Percentiles rank a stretch among this genome's conserved stretches.
Conservation (phyloP, 2,113 vertebrate genomes). For the Antidorcas marsupialis region DNA sequence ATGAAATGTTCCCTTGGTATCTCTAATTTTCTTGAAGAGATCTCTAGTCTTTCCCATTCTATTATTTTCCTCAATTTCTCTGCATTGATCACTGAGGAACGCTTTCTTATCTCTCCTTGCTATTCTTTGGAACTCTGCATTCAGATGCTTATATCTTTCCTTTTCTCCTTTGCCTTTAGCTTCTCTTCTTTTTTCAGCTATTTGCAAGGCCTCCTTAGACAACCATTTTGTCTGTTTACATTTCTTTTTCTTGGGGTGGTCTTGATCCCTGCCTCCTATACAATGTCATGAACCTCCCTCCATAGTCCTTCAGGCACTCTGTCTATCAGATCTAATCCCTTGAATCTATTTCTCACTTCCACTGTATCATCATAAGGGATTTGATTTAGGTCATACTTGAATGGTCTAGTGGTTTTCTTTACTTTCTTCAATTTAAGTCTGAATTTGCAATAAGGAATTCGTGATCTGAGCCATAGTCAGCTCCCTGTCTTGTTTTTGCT, state of each 20-base stretch:
- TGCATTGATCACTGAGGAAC: neutral
- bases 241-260: neutral
- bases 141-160: neutral
- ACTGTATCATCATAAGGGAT: neutral
- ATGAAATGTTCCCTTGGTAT: neutral
- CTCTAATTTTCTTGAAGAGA: neutral
- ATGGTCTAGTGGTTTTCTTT: neutral
- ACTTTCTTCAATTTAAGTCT: neutral
- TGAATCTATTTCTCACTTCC: neutral
- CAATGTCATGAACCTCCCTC: neutral
- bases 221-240: neutral
- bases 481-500: neutral
- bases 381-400: neutral
- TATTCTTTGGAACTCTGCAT: neutral
- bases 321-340: neutral
- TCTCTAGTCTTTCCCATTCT: neutral
- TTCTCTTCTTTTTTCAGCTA: neutral
- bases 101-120: neutral
- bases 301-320: neutral
- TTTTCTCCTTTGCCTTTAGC: neutral
- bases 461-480: neutral
- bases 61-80: neutral
- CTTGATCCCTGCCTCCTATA: neutral
- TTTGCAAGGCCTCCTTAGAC: neutral
- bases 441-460: neutral